Evolutionary conservation across 1,140 invertebrate genomes (phyloP), one percentile per base, ranked within the genome.

Genomic region (Monochamus saltuarius): DNA sequence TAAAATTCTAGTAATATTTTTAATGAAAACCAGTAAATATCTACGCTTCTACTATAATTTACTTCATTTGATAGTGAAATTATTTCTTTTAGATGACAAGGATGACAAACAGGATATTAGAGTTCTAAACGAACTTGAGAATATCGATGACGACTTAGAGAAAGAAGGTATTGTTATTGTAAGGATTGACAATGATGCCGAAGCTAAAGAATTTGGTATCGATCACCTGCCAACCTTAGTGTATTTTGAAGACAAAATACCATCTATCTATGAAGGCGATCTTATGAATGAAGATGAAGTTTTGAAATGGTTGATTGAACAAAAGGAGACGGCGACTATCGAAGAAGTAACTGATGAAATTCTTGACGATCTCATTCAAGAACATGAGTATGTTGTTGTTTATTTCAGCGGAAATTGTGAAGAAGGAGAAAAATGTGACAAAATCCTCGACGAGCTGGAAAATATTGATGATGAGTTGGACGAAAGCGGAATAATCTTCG

Each of bases 301-400:
- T 6, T 78, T 96, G 4, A 84, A 90, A 67, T 96, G 94, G 94
- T 79, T 97, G 1, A 84, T 96, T 60, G 85, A 94, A 68, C 94
- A 96, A 73, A 94, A 95, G 75, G 89, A 88, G 71, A 88, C 89
- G 1, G 92, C 93, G 37, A 95, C 93, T 1, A 97, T 97, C 64
- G 94, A 96, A 82, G 92, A 95, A 81, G 92, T 96, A 14, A 95
- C 92, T 1, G 92, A 95, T 75, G 92, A 95, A 80, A 95, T 95
- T 71, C 78, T 96, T 13, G 82, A 85, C 62, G 89, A 90, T 72
- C 81, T 97, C 7, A 92, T 96, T 66, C 88, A 91, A 64, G 90
- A 94, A 69, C 90, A 95, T 72, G 92, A 95, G 84, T 95, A 95
- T 76, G 92, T 97, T 11, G 92, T 94, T 16, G 93, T 95, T 16